phyloP scores from a whole-genome alignment of 2,888 invertebrate species.

The Scotopteryx bipunctaria region DNA sequence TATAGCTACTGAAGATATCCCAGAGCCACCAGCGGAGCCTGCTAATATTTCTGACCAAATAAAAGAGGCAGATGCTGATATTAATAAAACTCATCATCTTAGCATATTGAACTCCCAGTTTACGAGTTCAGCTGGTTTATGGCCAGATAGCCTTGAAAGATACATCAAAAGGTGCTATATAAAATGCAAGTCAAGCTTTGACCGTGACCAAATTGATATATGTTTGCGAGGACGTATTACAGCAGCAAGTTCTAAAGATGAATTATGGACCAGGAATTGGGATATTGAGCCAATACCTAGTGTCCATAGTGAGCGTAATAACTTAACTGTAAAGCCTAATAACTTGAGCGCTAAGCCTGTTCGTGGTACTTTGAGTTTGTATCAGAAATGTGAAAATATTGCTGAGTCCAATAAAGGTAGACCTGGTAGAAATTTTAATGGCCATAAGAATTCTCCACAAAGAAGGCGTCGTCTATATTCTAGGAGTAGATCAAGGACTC shows the following conservation, averaged over 20 bases:
- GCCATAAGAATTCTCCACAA: conserved; percentile 64
- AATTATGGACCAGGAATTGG: conserved; percentile 97
- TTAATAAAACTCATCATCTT: conserved; percentile 55
- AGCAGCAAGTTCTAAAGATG: conserved; percentile 93
- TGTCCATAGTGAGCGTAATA: conserved; percentile 90
- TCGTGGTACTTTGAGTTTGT: conserved; percentile 81
- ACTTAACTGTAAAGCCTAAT: conserved; percentile 85
- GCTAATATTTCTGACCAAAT: conserved; percentile 42
- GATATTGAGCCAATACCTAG: conserved; percentile 95
- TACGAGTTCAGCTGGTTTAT: conserved; percentile 81
- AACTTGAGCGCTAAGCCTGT: conserved; percentile 85
- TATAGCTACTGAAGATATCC: conserved; percentile 70
- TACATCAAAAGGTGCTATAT: conserved; percentile 97
- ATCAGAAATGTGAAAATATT: conserved; percentile 78
- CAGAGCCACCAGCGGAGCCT: conserved; percentile 62
- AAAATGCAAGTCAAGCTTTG: conserved; percentile 93
- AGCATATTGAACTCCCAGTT: conserved; percentile 64
- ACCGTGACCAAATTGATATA: conserved; percentile 97
- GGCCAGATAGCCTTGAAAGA: conserved; percentile 91
- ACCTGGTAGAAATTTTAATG: conserved; percentile 50
- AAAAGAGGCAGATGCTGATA: conserved; percentile 51
- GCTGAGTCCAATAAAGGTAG: conserved; percentile 52
- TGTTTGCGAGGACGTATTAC: conserved; percentile 97
- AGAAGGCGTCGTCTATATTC: conserved; percentile 64
- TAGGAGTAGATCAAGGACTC: conserved; percentile 75